Evolutionary conservation across 2,888 invertebrate species (phyloP), one percentile per base, ranked within the genome.

Genomic region (Adineta ricciae): DNA sequence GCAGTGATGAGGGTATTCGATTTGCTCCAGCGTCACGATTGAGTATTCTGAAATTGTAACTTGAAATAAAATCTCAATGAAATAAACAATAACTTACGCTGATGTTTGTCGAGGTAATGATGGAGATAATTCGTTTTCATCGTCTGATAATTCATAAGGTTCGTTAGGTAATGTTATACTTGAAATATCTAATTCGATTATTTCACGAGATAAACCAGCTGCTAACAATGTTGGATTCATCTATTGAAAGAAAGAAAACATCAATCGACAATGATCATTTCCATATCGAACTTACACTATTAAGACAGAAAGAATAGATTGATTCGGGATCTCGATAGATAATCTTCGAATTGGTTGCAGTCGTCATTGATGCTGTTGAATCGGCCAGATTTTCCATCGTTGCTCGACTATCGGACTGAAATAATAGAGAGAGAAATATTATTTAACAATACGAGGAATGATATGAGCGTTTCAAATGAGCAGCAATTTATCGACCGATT

Each of bases 251-350:
- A 84, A 84, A 82, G 36, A 82, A 46, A 11, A 41, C 32, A n/a
- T 9, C n/a, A 38, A 27, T 19, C 36, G 24, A 36, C 21, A 72
- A 78, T 50, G n/a, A 64, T 24, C 32, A 2, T 36, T 38, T 56
- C n/a, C 9, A 2, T 38, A 19, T 21, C 24, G 78, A 7, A 73
- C 87, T 87, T 89, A 95, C 96, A 93, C 95, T 94, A 91, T 97
- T 97, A 86, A 97, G 93, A 89, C 97, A 97, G 92, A 99, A 99
- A 52, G 98, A 95, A 84, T 96, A 94, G 88, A 99, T 97, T 86
- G 96, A 95, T 91, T 99, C 99, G 91, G 97, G 97, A 89, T 99
- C 99, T 91, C 98, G 97, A 91, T 99, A 98, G 87, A 99, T 96
- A 88, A 99, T 96, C 87, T 97, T 93, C 24, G 41, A 50, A 50